Evolutionary conservation across 2,888 invertebrate genomes (phyloP).

Genomic region (Amphimallon solstitiale): DNA sequence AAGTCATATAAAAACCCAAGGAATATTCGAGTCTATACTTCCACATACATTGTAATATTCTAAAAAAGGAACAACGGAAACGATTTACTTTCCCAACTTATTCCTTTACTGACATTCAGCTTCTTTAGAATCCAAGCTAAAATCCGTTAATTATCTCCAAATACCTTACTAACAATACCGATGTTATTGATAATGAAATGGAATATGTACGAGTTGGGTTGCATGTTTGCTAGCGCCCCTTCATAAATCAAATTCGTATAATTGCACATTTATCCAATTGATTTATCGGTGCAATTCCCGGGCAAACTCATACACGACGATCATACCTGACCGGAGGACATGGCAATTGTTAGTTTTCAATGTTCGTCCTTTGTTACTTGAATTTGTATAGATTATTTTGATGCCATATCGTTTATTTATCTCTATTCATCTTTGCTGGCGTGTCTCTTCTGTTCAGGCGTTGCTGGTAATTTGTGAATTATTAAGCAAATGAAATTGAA

Average conservation of each 20-base stretch:
- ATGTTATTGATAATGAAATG: neutral
- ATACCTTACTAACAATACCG: no score
- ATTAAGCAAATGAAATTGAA: no score
- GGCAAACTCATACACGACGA: constrained; percentile 13
- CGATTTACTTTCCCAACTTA: no score
- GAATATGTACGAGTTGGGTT: constrained; percentile 16
- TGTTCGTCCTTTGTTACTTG: neutral
- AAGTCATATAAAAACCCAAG: no score
- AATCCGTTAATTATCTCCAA: no score
- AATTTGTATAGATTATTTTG: neutral
- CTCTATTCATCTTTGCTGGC: neutral
- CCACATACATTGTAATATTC: no score
- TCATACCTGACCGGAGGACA: constrained; percentile 4
- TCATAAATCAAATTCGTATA: constrained; percentile 28
- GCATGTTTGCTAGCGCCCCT: constrained; percentile 20
- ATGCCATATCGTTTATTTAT: neutral
- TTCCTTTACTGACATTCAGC: no score
- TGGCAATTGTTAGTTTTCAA: constrained; percentile 10
- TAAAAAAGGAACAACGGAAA: no score
- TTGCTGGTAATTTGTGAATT: neutral
- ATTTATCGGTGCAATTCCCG: constrained; percentile 31
- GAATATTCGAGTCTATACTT: no score
- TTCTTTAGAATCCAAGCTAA: no score
- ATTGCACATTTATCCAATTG: constrained; percentile 17
- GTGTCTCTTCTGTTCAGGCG: neutral